Conservation (phyloP, 2,797 vertebrate genomes). For the Phataginus tricuspis region DNA sequence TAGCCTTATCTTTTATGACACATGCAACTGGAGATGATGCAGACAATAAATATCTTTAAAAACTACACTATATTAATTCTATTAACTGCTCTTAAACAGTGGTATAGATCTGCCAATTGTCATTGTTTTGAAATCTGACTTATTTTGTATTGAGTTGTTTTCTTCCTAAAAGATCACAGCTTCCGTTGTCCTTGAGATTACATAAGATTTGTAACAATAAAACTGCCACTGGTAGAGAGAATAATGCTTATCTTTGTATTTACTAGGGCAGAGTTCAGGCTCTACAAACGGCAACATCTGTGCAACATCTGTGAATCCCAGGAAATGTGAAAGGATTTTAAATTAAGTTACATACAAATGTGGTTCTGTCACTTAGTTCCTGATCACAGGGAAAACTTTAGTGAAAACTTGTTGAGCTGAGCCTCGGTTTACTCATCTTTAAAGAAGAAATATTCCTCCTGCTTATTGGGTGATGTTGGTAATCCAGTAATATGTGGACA, state of each 20-base stretch:
- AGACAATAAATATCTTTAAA: background rate
- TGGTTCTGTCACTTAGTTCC: background rate
- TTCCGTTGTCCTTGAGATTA: background rate
- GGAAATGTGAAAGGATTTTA: background rate
- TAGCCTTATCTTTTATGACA: background rate
- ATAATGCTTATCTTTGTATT: constrained; percentile 34
- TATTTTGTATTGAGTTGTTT: background rate
- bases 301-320: background rate
- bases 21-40: background rate
- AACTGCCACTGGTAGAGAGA: background rate
- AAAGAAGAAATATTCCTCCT: background rate
- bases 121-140: background rate
- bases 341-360: background rate
- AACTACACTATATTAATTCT: background rate
- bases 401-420: background rate
- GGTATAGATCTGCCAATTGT: background rate
- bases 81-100: background rate
- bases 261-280: background rate
- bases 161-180: background rate
- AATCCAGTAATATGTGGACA: background rate
- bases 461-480: background rate
- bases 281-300: constrained; percentile 21
- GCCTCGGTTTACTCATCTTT: background rate
- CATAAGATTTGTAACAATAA: background rate
- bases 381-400: background rate